A percentile compares a stretch with the other conserved stretches of the same genome.
phyloP scores from a whole-genome alignment of 2,888 invertebrate species.

The Erebia aethiops region DNA sequence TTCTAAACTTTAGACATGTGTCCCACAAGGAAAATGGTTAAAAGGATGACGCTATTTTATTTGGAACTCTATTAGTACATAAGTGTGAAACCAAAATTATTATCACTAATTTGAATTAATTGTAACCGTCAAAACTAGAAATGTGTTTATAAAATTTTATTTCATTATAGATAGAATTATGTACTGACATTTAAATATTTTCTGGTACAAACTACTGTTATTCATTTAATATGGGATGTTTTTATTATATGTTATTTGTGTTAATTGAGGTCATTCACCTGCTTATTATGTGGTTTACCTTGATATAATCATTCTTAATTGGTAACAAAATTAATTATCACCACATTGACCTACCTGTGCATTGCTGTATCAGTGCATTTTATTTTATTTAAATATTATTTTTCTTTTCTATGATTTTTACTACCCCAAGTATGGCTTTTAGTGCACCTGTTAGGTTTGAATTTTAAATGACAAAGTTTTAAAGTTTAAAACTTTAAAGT shows the following conservation, averaged over 20 bases:
- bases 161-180: background rate
- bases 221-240: background rate
- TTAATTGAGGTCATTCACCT: conserved; percentile 11
- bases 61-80: no score
- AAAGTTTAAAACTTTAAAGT: no score
- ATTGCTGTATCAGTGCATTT: background rate
- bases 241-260: background rate
- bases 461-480: no score
- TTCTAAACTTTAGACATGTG: no score
- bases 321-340: conserved; percentile 7
- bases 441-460: no score
- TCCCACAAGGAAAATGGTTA: no score
- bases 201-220: background rate
- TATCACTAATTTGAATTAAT: background rate
- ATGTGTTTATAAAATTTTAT: background rate
- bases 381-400: background rate
- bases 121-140: background rate
- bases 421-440: no score
- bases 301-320: conserved; percentile 18
- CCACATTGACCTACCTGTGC: background rate
- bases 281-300: conserved; percentile 12
- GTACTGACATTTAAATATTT: background rate
- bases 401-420: background rate
- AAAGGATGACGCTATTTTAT: no score
- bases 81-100: background rate